phyloP scores from a whole-genome alignment of 2,888 invertebrate genomes.

The Cephus nigrinus region DNA sequence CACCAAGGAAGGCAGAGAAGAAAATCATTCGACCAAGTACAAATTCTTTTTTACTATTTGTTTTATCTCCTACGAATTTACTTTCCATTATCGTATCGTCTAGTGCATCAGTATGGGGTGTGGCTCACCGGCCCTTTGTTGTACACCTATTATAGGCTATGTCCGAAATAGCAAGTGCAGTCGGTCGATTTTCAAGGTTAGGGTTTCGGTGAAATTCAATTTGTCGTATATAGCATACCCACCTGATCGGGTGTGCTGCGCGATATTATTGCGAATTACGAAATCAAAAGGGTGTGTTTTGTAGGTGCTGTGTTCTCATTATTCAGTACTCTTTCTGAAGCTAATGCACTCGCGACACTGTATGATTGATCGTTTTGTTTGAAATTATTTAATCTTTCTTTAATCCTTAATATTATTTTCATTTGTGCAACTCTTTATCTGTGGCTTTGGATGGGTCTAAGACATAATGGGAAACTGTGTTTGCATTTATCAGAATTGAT shows the following conservation, averaged over 20 bases:
- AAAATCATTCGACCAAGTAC: constrained; percentile 44
- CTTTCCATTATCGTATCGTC: constrained; percentile 1
- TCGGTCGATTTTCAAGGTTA: constrained; percentile 35
- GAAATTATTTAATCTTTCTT: neutral
- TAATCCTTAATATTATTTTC: neutral
- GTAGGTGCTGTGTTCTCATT: neutral
- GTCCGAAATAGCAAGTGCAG: constrained; percentile 29
- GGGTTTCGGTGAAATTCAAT: constrained; percentile 24
- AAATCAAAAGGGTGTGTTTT: neutral
- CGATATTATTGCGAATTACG: neutral
- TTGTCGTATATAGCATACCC: neutral
- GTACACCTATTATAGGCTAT: constrained; percentile 32
- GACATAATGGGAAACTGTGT: neutral
- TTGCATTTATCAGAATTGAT: neutral
- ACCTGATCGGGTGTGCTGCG: neutral
- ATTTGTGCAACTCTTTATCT: neutral
- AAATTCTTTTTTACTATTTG: constrained; percentile 26
- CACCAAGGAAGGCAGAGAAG: constrained; percentile 31
- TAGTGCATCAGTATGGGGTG: constrained; percentile 34
- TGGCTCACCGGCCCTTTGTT: constrained; percentile 39
- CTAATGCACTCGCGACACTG: neutral
- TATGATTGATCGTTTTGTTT: neutral
- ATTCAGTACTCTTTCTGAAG: neutral
- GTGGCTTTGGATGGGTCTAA: neutral
- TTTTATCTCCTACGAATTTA: constrained; percentile 18